Conservation (phyloP, 2,113 vertebrate genomes). For the Naja naja region DNA sequence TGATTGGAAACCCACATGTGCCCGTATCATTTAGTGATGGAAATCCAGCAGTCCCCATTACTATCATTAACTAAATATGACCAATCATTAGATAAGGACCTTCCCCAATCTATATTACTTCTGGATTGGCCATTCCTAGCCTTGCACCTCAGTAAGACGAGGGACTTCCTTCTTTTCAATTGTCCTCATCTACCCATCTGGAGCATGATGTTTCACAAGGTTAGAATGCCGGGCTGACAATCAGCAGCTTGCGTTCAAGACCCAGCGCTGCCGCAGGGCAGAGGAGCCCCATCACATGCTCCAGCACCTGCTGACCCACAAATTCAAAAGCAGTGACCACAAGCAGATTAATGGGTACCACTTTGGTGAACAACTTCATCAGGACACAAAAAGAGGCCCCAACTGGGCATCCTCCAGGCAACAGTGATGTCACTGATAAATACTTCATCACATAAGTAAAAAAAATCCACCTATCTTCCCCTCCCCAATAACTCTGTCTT, state of each 20-base stretch:
- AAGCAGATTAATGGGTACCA: background rate
- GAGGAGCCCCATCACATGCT: background rate
- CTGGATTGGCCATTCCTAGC: background rate
- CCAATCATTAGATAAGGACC: background rate
- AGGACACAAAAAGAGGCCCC: background rate
- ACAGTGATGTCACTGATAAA: background rate
- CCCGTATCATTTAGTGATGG: background rate
- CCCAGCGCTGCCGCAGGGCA: background rate
- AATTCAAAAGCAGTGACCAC: background rate
- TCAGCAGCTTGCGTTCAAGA: background rate
- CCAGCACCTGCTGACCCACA: background rate
- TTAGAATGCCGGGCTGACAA: background rate
- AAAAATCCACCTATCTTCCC: background rate
- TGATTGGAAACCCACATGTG: background rate
- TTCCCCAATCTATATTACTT: background rate
- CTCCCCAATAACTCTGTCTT: background rate
- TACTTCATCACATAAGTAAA: background rate
- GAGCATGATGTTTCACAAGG: background rate
- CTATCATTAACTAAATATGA: background rate
- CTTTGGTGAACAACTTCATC: background rate
- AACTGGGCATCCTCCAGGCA: background rate
- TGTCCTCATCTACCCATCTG: background rate
- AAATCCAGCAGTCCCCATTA: background rate
- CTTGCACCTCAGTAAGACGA: background rate
- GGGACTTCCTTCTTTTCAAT: background rate